phyloP scores from a whole-genome alignment of 2,113 vertebrate species.

The Psophia crepitans region DNA sequence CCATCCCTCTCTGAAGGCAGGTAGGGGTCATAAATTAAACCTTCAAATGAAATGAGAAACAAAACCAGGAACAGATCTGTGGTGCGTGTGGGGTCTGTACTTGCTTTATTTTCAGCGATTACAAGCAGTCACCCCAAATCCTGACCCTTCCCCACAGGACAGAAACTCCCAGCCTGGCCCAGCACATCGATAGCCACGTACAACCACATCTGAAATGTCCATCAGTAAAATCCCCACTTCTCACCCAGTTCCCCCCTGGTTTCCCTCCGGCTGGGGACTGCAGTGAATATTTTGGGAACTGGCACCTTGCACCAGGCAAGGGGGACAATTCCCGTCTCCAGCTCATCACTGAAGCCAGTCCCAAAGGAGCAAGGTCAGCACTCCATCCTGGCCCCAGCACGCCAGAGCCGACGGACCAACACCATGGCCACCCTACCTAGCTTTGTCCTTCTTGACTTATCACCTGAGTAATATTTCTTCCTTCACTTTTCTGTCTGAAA shows the following conservation, averaged over 20 bases:
- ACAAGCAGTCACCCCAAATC: neutral
- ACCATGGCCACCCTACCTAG: neutral
- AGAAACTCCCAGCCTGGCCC: neutral
- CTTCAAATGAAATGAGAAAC: neutral
- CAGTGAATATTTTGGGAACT: neutral
- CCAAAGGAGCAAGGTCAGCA: neutral
- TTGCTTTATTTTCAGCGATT: neutral
- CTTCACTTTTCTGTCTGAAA: neutral
- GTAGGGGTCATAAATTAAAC: neutral
- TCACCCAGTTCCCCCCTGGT: neutral
- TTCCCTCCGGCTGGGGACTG: neutral
- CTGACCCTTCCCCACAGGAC: neutral
- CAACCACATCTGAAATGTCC: neutral
- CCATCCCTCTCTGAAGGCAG: neutral
- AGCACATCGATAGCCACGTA: neutral
- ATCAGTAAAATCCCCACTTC: neutral
- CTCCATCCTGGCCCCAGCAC: neutral
- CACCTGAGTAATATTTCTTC: neutral
- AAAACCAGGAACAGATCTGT: neutral
- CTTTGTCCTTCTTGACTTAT: neutral
- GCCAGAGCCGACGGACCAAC: neutral
- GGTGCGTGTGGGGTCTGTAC: neutral
- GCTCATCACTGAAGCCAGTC: neutral
- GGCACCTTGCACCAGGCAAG: neutral
- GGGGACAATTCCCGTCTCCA: neutral